Conservation (phyloP, 2,888 invertebrate species). For the Orchesellides sinensis region DNA sequence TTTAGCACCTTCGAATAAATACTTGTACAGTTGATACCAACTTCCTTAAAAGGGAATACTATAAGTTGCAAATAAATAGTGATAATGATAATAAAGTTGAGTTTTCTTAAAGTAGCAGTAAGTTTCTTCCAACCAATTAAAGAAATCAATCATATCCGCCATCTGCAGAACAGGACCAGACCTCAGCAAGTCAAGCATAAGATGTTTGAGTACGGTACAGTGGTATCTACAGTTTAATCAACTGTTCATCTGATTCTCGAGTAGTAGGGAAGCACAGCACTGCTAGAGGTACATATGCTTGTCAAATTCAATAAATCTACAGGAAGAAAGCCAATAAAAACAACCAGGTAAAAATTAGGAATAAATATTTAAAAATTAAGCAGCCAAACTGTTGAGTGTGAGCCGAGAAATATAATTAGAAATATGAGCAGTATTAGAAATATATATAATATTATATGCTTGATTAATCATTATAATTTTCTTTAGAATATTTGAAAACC, state of each 20-base stretch:
- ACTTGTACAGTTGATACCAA: conserved; percentile 18
- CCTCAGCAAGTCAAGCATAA: conserved; percentile 44
- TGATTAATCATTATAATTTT: background rate
- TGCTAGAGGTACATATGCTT: conserved; percentile 59
- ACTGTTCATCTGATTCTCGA: conserved; percentile 52
- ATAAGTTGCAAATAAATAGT: conserved; percentile 10
- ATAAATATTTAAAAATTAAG: conserved; percentile 10
- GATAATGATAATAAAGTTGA: background rate
- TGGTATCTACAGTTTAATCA: conserved; percentile 55
- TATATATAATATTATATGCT: background rate
- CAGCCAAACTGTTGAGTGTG: background rate
- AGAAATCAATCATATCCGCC: conserved; percentile 37
- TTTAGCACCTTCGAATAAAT: conserved; percentile 7
- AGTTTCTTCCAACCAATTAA: conserved; percentile 35
- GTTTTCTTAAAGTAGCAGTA: background rate
- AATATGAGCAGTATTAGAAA: background rate
- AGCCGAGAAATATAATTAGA: too few relatives aligned
- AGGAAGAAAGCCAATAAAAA: conserved; percentile 58
- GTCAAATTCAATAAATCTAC: conserved; percentile 67
- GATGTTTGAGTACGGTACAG: conserved; percentile 36
- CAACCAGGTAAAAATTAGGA: conserved; percentile 50
- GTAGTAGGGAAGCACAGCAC: conserved; percentile 61
- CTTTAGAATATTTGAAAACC: conserved; percentile 73
- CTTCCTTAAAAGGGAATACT: conserved; percentile 25
- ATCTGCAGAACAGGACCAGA: conserved; percentile 36